These are phyloP conservation scores for Eonycteris spelaea DNA, from an alignment of 2,113 vertebrate genomes.

Conservation along the genomic window DNA sequence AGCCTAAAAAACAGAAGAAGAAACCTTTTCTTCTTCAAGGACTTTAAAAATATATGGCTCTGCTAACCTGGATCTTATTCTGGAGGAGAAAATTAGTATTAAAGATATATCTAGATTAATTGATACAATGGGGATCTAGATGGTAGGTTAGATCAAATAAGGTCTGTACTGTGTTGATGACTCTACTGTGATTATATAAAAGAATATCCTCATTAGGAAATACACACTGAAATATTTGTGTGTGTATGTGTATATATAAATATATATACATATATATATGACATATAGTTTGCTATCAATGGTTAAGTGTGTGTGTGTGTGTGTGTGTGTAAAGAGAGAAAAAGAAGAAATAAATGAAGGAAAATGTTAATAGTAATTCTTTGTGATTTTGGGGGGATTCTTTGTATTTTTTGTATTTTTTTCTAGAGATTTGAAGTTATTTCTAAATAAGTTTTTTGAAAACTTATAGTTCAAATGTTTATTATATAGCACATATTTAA, in stretches of 20 bases:
- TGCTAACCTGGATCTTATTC: background rate
- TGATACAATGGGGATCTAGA: background rate
- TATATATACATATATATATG: too few species aligned
- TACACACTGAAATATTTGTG: background rate
- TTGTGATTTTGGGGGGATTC: background rate
- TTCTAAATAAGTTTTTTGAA: background rate
- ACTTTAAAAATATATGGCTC: background rate
- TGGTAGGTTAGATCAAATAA: background rate
- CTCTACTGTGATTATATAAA: background rate
- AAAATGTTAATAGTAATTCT: background rate
- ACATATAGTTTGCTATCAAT: background rate
- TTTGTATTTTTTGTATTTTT: background rate
- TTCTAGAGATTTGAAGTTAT: background rate
- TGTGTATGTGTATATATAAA: background rate
- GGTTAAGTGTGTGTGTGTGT: background rate
- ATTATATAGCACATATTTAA: background rate
- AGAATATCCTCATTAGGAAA: background rate
- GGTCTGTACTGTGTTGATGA: background rate
- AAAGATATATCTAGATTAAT: background rate
- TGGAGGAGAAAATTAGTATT: background rate
- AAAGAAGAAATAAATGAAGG: background rate
- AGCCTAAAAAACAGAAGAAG: background rate
- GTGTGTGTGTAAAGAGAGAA: background rate
- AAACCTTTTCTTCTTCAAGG: background rate
- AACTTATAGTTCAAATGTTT: background rate